Conservation (phyloP, 1,140 invertebrate species). For the Drosophila busckii region DNA sequence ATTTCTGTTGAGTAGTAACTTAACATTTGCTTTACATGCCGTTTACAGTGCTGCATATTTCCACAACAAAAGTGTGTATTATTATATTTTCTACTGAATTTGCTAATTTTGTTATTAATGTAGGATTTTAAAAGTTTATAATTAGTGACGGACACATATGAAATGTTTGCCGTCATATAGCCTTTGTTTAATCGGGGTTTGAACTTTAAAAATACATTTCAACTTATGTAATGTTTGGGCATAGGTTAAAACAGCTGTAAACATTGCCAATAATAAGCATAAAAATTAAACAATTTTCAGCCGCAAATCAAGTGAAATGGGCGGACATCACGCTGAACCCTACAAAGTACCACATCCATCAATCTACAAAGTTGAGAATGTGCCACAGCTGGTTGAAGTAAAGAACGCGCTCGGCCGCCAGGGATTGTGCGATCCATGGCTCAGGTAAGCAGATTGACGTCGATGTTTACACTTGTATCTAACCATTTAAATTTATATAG, state of each 20-base stretch:
- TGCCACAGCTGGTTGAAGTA: conserved; percentile 82
- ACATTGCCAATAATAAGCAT: conserved; percentile 1
- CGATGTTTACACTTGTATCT: not conserved
- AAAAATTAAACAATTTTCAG: conserved; percentile 5
- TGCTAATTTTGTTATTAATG: not conserved
- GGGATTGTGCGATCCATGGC: conserved; percentile 89
- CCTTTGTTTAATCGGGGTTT: not conserved
- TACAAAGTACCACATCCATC: conserved; percentile 84
- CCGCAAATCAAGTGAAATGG: conserved; percentile 79
- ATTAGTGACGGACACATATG: not conserved
- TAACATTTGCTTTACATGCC: not conserved
- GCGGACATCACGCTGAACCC: conserved; percentile 80
- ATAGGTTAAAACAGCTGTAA: conserved; percentile 40
- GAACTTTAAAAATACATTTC: conserved; percentile 14
- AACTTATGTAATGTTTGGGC: conserved; percentile 57
- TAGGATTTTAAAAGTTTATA: not conserved
- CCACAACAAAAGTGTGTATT: conserved; percentile 18
- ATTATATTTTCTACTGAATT: not conserved
- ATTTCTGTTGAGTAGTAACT: not conserved
- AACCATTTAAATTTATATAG: conserved; percentile 63
- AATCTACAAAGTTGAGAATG: conserved; percentile 87
- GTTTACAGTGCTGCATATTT: conserved; percentile 11
- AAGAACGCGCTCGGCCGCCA: conserved; percentile 82
- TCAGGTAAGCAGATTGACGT: conserved; percentile 80
- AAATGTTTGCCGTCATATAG: not conserved